These are phyloP conservation scores for Schizaphis graminum DNA, from an alignment of 2,888 invertebrate species.

Conservation along the genomic window DNA sequence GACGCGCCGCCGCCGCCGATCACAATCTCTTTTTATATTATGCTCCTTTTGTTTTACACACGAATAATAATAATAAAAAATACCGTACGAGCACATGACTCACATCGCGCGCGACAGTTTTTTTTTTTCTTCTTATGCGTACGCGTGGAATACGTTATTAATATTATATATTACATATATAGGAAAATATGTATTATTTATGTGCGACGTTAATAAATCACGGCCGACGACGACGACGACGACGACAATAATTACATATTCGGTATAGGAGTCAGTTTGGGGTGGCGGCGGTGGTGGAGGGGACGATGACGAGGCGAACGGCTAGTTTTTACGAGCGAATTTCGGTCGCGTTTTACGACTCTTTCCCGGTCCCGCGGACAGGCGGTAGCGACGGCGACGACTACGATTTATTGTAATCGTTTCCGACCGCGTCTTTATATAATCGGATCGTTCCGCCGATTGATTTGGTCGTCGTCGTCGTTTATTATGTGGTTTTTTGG, in stretches of 20 bases:
- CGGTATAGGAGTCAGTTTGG: neutral
- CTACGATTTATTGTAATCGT: neutral
- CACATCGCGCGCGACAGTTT: conserved; percentile 50
- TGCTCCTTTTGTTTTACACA: conserved; percentile 61
- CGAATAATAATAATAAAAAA: conserved; percentile 27
- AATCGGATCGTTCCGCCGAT: neutral
- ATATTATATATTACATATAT: neutral
- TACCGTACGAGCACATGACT: conserved; percentile 55
- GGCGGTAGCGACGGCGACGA: neutral
- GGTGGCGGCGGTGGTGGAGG: neutral
- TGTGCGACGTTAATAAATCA: conserved; percentile 48
- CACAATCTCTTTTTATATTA: conserved; percentile 58
- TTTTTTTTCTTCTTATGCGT: conserved; percentile 4
- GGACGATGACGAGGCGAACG: neutral
- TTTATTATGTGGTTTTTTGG: neutral
- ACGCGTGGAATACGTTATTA: conserved; percentile 49
- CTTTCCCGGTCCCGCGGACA: neutral
- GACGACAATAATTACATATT: conserved; percentile 10
- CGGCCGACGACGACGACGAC: conserved; percentile 12
- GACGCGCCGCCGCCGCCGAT: conserved; percentile 35
- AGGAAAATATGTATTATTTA: conserved; percentile 34
- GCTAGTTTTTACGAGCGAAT: neutral
- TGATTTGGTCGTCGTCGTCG: neutral
- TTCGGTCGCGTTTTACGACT: conserved; percentile 25
- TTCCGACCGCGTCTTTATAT: neutral